These are phyloP conservation scores for Terrapene triunguis DNA, from an alignment of 2,113 vertebrate species.

Conservation along the genomic window DNA sequence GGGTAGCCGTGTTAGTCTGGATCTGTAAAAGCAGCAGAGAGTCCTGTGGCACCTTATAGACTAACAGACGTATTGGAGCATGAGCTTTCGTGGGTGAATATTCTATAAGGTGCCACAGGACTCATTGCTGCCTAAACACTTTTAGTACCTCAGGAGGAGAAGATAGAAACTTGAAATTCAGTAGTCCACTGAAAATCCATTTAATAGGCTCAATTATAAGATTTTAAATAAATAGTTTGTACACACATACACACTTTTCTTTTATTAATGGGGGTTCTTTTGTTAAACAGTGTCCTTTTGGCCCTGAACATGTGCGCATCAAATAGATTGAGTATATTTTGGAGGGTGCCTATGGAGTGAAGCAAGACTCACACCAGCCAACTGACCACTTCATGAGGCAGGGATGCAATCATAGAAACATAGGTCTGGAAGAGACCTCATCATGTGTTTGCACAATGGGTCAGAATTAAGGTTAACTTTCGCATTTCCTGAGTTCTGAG, in stretches of 20 bases:
- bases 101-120: no score
- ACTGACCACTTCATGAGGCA: neutral
- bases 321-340: neutral
- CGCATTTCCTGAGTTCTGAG: slow-evolving; percentile 48
- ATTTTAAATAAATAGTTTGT: slow-evolving; percentile 45
- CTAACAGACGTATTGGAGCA: no score
- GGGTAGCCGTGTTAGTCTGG: no score
- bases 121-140: neutral
- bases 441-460: slow-evolving; percentile 26
- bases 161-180: slow-evolving; percentile 24
- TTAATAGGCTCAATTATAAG: neutral
- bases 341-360: neutral
- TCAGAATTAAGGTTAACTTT: slow-evolving; percentile 26
- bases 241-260: neutral
- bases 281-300: neutral
- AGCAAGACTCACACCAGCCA: neutral
- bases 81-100: no score
- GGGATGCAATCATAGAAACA: neutral
- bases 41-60: no score
- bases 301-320: neutral
- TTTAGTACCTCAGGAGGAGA: neutral
- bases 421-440: neutral
- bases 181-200: neutral
- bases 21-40: no score
- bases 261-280: slow-evolving; percentile 23